These are phyloP conservation scores for Hippopotamyrus pictus DNA, from an alignment of 2,797 vertebrate species.

Conservation along the genomic window DNA sequence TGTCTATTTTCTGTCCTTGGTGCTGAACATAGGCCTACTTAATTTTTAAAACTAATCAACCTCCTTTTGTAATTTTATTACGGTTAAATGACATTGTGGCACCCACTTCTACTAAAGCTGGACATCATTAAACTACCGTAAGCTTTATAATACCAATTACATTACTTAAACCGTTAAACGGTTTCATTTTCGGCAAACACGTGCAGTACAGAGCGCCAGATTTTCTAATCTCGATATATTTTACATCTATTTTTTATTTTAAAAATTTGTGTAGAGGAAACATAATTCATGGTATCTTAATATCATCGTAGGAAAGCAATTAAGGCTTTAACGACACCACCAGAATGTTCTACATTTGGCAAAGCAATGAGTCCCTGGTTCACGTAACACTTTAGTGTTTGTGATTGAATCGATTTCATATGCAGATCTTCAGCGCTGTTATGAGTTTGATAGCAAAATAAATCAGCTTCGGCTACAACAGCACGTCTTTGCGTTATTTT, in stretches of 20 bases:
- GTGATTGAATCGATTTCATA: background rate
- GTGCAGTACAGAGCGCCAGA: background rate
- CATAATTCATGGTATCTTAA: background rate
- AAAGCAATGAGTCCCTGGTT: background rate
- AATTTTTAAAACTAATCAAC: background rate
- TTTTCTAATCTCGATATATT: background rate
- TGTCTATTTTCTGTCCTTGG: constrained; percentile 8
- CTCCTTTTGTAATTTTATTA: background rate
- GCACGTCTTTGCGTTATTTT: background rate
- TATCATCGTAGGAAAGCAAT: background rate
- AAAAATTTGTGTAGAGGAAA: background rate
- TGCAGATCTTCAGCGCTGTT: background rate
- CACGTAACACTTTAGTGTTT: background rate
- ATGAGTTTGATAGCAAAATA: background rate
- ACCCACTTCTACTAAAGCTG: background rate
- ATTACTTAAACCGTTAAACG: background rate
- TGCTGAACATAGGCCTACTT: background rate
- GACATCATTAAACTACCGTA: background rate
- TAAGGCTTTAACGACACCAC: background rate
- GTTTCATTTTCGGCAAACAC: background rate
- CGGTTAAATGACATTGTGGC: background rate
- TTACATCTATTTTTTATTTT: background rate
- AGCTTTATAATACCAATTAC: background rate
- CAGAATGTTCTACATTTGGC: background rate
- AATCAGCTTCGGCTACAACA: background rate